A percentile compares a stretch with the other conserved stretches of the same genome.
Evolutionary conservation across 92 coral and sea anemone genomes (phyloP).

Genomic region (Chrysogorgia sp.): DNA sequence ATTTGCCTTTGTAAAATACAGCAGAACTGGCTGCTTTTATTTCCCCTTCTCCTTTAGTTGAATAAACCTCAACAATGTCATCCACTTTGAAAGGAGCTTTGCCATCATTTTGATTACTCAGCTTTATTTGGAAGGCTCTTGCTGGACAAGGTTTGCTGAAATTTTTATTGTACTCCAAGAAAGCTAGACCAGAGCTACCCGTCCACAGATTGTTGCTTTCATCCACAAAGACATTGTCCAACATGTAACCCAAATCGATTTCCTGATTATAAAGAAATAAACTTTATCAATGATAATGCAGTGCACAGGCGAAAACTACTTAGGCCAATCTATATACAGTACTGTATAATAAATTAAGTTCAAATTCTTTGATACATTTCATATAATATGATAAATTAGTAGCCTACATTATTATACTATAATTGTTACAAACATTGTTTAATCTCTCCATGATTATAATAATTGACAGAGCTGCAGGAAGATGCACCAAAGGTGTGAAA

Average conservation of each 20-base stretch:
- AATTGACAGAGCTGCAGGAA: no score
- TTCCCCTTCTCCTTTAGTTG: slow-evolving; percentile 39
- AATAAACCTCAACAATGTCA: slow-evolving; percentile 45
- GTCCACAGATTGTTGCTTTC: slow-evolving; percentile 79
- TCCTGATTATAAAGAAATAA: background rate
- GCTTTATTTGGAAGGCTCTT: slow-evolving; percentile 57
- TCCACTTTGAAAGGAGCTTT: slow-evolving; percentile 34
- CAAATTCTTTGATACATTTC: no score
- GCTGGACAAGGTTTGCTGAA: slow-evolving; percentile 70
- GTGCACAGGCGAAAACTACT: background rate
- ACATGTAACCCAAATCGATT: slow-evolving; percentile 2
- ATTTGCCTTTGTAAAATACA: slow-evolving; percentile 65
- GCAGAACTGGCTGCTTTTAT: slow-evolving; percentile 59
- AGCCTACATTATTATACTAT: no score
- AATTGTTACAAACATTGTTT: no score
- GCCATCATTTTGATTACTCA: slow-evolving; percentile 43
- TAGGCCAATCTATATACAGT: background rate
- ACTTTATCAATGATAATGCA: background rate
- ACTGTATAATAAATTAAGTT: background rate
- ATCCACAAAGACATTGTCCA: slow-evolving; percentile 80
- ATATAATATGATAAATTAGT: no score
- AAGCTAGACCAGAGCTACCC: slow-evolving; percentile 62
- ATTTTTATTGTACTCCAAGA: slow-evolving; percentile 56
- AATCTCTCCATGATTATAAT: no score
- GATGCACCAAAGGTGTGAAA: no score